These are phyloP conservation scores for Neodiprion virginianus DNA, from an alignment of 1,140 invertebrate genomes.

Conservation along the genomic window DNA sequence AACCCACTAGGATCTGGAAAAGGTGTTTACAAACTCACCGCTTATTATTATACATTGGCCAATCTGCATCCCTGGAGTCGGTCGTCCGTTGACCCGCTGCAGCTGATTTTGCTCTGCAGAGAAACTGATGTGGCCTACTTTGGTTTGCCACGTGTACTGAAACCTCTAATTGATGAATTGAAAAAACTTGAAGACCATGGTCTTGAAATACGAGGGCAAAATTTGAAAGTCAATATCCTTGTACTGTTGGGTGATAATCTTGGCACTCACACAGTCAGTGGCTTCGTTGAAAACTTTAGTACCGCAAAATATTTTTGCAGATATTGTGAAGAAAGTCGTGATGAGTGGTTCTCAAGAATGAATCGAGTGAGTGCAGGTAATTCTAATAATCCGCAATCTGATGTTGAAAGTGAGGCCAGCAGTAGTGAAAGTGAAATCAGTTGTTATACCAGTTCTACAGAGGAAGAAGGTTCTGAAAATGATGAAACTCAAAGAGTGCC, in stretches of 20 bases:
- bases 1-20: slow-evolving; percentile 10
- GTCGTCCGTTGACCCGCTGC: slow-evolving; percentile 14
- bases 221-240: slow-evolving; percentile 6
- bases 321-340: slow-evolving; percentile 12
- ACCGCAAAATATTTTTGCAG: slow-evolving; percentile 11
- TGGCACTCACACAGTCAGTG: slow-evolving; percentile 14
- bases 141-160: background rate
- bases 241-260: slow-evolving; percentile 17
- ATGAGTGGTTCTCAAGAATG: background rate
- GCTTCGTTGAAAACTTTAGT: slow-evolving; percentile 14
- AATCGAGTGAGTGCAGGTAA: background rate
- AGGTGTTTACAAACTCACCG: slow-evolving; percentile 15
- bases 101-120: slow-evolving; percentile 17
- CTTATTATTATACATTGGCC: slow-evolving; percentile 12
- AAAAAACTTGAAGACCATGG: background rate
- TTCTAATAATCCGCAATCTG: background rate
- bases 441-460: background rate
- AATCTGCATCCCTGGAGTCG: slow-evolving; percentile 20
- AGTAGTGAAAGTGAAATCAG: background rate
- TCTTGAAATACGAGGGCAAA: slow-evolving; percentile 1
- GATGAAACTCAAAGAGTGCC: background rate
- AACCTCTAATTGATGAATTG: background rate
- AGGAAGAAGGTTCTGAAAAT: background rate
- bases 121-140: slow-evolving; percentile 13
- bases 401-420: background rate